Percentiles rank a stretch among this genome's conserved stretches.
Conservation (phyloP, 2,113 vertebrate genomes). For the Rhinichthys klamathensis region DNA sequence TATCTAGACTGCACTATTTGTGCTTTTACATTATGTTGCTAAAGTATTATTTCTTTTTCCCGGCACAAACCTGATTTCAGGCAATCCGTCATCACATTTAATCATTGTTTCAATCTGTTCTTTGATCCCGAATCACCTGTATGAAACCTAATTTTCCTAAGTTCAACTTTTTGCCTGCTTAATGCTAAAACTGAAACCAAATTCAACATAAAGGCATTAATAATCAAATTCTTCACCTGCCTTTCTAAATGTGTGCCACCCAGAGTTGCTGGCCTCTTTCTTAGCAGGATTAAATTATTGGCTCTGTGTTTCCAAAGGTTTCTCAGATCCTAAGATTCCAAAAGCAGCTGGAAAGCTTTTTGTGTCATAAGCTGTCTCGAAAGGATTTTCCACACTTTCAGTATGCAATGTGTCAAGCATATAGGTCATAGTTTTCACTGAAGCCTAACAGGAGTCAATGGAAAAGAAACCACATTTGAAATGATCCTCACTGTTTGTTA, state of each 20-base stretch:
- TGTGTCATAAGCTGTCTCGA: constrained; percentile 38
- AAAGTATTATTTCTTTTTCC: neutral
- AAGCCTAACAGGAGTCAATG: neutral
- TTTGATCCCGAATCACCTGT: neutral
- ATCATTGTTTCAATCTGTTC: neutral
- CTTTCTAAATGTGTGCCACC: constrained; percentile 43
- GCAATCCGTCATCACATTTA: neutral
- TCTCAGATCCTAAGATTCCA: constrained; percentile 36
- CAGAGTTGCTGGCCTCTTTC: constrained; percentile 45
- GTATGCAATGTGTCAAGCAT: constrained; percentile 31
- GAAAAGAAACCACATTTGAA: neutral
- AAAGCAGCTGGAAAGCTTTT: constrained; percentile 46
- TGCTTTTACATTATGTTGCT: neutral
- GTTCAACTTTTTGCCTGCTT: constrained; percentile 47
- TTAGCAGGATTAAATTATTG: constrained; percentile 56
- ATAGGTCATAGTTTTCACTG: neutral
- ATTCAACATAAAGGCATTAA: constrained; percentile 62
- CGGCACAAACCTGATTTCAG: neutral
- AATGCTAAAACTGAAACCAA: constrained; percentile 56
- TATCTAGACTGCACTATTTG: neutral
- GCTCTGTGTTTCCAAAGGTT: constrained; percentile 48
- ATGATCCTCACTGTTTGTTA: neutral
- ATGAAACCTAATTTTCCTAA: neutral
- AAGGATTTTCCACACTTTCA: constrained; percentile 55
- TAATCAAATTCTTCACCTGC: constrained; percentile 52